Conservation (phyloP, 2,888 invertebrate species). For the Drosophila mettleri region DNA sequence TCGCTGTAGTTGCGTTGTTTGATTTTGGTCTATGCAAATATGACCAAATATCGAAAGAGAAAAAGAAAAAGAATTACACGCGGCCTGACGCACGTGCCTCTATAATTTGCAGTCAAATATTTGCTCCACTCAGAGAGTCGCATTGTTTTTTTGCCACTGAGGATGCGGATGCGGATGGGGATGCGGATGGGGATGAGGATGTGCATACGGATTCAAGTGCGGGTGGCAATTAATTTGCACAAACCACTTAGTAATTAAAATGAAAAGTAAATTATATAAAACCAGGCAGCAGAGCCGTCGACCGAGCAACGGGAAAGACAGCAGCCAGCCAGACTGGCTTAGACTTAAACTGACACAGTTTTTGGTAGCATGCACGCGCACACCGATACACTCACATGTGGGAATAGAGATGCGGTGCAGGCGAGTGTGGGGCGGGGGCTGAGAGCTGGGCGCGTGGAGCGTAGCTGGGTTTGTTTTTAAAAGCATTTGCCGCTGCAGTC, state of each 20-base stretch:
- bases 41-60: constrained; percentile 6
- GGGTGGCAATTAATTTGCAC: constrained; percentile 75
- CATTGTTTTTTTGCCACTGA: constrained; percentile 11
- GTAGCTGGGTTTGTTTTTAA: constrained; percentile 61
- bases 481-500: constrained; percentile 73
- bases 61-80: constrained; percentile 14
- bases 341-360: constrained; percentile 62
- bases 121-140: constrained; percentile 23
- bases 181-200: background rate
- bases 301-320: background rate
- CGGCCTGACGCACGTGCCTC: constrained; percentile 33
- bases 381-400: constrained; percentile 2
- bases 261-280: constrained; percentile 77
- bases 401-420: background rate
- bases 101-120: constrained; percentile 61
- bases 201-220: constrained; percentile 31
- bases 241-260: constrained; percentile 78
- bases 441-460: too few relatives aligned
- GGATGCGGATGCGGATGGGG: constrained; percentile 5
- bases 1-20: constrained; percentile 28
- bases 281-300: constrained; percentile 15
- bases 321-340: constrained; percentile 33
- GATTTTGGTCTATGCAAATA: constrained; percentile 40
- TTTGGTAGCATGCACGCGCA: constrained; percentile 17
- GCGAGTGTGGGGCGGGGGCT: too few relatives aligned